Evolutionary conservation across 2,797 vertebrate genomes (phyloP), one percentile per base, ranked within the genome.

Genomic region (Orientallactaga sibirica): DNA sequence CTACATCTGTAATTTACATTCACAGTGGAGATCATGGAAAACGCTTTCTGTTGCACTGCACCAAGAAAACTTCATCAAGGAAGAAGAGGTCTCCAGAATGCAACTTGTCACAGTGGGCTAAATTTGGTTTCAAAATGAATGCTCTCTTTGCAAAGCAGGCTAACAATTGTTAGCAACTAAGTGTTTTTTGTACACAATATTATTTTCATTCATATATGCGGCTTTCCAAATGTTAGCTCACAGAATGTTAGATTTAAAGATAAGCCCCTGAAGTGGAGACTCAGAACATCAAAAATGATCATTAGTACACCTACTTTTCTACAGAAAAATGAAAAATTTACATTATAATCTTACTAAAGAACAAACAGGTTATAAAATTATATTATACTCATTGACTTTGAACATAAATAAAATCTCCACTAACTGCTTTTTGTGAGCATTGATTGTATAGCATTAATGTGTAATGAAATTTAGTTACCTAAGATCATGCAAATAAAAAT

Each of bases 401-500:
- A 96, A 95, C 80, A 86, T 33, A 68, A 88, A 78, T 52, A 80
- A 91, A 97, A 94, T 92, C 76, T 96, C 98, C 96, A 97, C 92
- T 92, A 96, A 97, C 97, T 86, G 84, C 58, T 95, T 97, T 90
- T 98, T 58, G 9, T 20, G 96, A 97, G 96, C 98, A 96, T 86
- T 92, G 92, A 97, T 16, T 96, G 87, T 96, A 97, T 93, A 98
- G 90, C 93, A 97, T 96, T 95, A 97, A 96, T 96, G 95, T 96
- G 97, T 2, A 48, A 94, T 96, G 94, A 98, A 97, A 94, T 97
- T 84, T 97, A 95, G 95, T 94, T 97, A 98, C 94, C 79, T 95
- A 90, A 96, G 94, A 97, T 97, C 98, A 98, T 97, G 97, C 97
- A 98, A 97, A 98, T 96, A 98, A 98, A 98, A 97, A 97, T 93